phyloP scores from a whole-genome alignment of 2,113 vertebrate genomes.

The Odontophorus gujanensis region DNA sequence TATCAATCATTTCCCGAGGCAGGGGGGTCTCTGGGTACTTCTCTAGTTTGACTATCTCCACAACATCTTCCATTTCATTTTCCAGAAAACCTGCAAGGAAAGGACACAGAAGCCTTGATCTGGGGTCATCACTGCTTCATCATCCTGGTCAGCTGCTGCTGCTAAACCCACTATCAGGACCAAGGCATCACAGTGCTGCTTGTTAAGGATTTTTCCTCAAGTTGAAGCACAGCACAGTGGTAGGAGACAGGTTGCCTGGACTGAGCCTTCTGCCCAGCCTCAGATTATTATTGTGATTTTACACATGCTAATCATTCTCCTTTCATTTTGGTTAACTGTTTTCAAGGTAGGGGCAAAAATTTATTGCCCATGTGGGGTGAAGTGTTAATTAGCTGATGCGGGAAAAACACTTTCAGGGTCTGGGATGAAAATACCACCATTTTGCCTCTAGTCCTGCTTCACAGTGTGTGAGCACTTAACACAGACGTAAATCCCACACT shows the following conservation, averaged over 20 bases:
- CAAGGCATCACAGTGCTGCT: not conserved
- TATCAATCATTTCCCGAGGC: conserved; percentile 82
- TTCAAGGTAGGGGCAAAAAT: conserved; percentile 19
- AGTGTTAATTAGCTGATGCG: not conserved
- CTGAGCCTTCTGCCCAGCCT: not conserved
- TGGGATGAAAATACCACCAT: conserved; percentile 37
- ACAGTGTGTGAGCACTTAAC: conserved; percentile 32
- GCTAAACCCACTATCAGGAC: not conserved
- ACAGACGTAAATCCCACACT: conserved; percentile 46
- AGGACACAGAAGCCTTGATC: not conserved
- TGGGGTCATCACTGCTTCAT: not conserved
- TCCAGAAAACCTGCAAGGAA: conserved; percentile 80
- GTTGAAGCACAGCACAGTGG: not conserved
- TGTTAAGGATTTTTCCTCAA: not conserved
- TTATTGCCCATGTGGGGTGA: conserved; percentile 25
- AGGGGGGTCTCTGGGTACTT: conserved; percentile 77
- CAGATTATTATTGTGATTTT: not conserved
- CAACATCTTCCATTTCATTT: conserved; percentile 78
- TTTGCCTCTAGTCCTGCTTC: conserved; percentile 27
- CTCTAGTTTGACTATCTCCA: conserved; percentile 54
- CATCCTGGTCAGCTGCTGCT: not conserved
- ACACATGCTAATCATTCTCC: not conserved
- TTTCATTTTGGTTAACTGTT: conserved; percentile 3
- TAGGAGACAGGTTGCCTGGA: not conserved
- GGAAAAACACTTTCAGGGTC: conserved; percentile 24